Base-by-base conservation (phyloP, 1,140 invertebrate genomes). In the Zaprionus kolodkinae region DNA sequence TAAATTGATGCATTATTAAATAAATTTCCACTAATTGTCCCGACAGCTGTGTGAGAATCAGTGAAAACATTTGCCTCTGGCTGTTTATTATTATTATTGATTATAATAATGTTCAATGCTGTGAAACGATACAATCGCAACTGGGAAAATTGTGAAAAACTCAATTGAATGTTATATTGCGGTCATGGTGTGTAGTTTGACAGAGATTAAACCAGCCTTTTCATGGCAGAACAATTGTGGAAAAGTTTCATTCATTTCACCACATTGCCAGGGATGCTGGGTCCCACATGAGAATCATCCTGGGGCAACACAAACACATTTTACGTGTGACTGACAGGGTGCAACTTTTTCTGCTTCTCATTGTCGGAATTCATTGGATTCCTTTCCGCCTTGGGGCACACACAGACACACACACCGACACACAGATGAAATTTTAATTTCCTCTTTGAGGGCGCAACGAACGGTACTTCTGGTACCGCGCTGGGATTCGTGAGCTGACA, bases 11-110 rank as follows among this genome's bases (percentile, higher is more conserved):
- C 15, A 33, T 45, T 63, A 62, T 62, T n/a, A 75, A 86, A 86
- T 78, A 85, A 86, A 85, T 85, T 70, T 52, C 17, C 40, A 40
- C 67, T 72, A 86, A 85, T 85, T 73, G 78, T 40, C 55, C 6
- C 25, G 62, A 50, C 74, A 86, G 71, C 78, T 76, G 71, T 72
- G 67, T 30, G 25, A 48, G 25, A 69, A 33, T 54, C 12, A 40
- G 36, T n/a, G 6, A 27, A 54, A 52, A 40, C 40, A 56, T 43
- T 59, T 48, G 17, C n/a, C 40, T n/a, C 55, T 21, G 50, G 13
- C 36, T 48, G 33, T 64, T 65, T 57, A 64, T 21, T 21, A 21
- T 65, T 57, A 64, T 21, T 21, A 21, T 45, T 15, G 40, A 56
- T 63, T 63, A 36, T 65, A 54, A 56, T 72, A 48, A 45, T 45